Evolutionary conservation across 1,140 invertebrate genomes (phyloP).

Genomic region (Drosophila funebris): DNA sequence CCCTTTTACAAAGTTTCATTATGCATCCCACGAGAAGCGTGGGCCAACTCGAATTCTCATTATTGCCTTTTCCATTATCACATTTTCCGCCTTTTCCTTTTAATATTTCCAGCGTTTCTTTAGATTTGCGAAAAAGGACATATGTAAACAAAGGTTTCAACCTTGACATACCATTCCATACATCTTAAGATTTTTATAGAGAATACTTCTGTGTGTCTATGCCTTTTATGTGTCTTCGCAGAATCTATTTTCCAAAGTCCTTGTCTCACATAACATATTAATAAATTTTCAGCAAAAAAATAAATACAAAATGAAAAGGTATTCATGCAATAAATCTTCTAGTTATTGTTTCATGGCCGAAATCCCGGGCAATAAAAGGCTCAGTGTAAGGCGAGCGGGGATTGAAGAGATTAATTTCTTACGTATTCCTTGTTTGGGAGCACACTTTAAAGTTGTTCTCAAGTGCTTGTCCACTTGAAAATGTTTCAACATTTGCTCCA

Average conservation of each 20-base stretch:
- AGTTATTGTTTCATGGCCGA: constrained; percentile 72
- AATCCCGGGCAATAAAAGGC: constrained; percentile 66
- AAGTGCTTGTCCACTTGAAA: constrained; percentile 60
- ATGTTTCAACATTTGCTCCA: constrained; percentile 58
- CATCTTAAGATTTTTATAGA: neutral
- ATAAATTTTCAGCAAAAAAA: constrained; percentile 21
- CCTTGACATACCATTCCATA: too few relatives aligned
- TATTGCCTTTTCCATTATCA: constrained; percentile 7
- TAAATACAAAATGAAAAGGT: constrained; percentile 27
- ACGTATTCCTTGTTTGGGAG: constrained; percentile 24
- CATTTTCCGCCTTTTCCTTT: neutral
- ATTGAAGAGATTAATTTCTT: constrained; percentile 41
- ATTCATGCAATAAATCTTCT: constrained; percentile 63
- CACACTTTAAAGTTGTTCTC: constrained; percentile 64
- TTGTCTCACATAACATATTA: constrained; percentile 47
- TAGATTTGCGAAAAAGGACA: neutral
- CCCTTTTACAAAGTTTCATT: too few relatives aligned
- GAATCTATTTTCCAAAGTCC: neutral
- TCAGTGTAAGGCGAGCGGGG: constrained; percentile 12
- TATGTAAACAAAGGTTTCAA: neutral
- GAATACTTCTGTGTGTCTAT: neutral
- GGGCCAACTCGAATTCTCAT: too few relatives aligned
- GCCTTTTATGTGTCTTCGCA: neutral
- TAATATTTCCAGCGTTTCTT: too few relatives aligned
- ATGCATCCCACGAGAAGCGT: too few relatives aligned